Conservation (phyloP, 1,140 invertebrate species). For the Probaryconus sp. region DNA sequence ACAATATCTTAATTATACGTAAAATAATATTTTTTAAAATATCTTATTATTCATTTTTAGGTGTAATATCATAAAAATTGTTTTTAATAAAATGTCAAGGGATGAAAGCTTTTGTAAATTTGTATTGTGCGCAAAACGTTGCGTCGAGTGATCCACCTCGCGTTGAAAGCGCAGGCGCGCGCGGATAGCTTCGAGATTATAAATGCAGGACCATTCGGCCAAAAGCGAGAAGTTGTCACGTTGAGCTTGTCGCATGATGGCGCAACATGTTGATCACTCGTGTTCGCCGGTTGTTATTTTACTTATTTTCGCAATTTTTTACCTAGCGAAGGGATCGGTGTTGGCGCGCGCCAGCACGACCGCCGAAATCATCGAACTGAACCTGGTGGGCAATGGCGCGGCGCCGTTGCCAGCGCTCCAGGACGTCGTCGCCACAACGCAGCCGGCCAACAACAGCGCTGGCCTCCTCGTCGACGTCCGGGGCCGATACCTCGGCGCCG, state of each 20-base stretch:
- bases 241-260: constrained; percentile 73
- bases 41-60: no score
- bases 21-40: no score
- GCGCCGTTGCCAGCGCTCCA: neutral
- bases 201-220: constrained; percentile 61
- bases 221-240: constrained; percentile 66
- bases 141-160: no score
- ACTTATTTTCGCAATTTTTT: constrained; percentile 64
- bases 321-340: constrained; percentile 58
- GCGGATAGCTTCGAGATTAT: constrained; percentile 60
- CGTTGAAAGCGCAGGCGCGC: constrained; percentile 34
- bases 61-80: no score
- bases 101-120: no score
- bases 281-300: constrained; percentile 68
- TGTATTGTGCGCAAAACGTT: no score
- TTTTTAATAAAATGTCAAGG: no score
- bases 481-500: constrained; percentile 12
- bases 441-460: no score
- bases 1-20: no score
- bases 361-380: constrained; percentile 47
- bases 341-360: constrained; percentile 30
- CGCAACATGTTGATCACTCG: constrained; percentile 72
- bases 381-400: constrained; percentile 14
- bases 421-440: constrained; percentile 37
- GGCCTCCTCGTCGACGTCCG: constrained; percentile 16